Evolutionary conservation across 2,888 invertebrate species (phyloP), one percentile per base, ranked within the genome.

Genomic region (Mongoloraphidia duomilia): DNA sequence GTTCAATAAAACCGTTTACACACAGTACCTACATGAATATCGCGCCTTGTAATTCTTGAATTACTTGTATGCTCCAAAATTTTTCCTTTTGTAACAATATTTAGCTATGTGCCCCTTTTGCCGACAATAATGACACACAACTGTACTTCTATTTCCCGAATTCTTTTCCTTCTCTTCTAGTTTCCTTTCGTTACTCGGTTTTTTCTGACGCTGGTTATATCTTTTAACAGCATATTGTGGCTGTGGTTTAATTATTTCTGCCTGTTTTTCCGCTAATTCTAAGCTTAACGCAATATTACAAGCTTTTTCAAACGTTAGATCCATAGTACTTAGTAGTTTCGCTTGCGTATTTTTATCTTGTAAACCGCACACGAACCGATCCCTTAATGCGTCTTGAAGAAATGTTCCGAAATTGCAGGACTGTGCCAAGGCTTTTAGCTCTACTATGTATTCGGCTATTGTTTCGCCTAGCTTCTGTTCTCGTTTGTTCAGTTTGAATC

Each of bases 341-440:
- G 43, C 46, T 17, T 53, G 53, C 9, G 52, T 42, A 12, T 17
- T 26, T 45, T 51, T 46, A n/a, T 41, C n/a, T 2, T 12, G 8
- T 10, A 53, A 8, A 2, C 53, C 49, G 48, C 49, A 47, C 2
- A 53, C 53, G 36, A 54, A 45, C 33, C 44, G n/a, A 34, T 54
- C 52, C 3, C 47, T 37, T 26, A 54, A 35, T n/a, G 49, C 51
- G 9, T 51, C 51, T 13, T 54, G 41, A 13, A 52, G 35, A 14
- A 52, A 52, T 10, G 12, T 8, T 2, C 39, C 40, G 41, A 53
- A 53, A 2, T 52, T 44, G 40, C 53, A 53, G 2, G 44, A 38
- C 13, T 14, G 44, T 34, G 52, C 50, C 11, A 50, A 34, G 9
- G 37, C 44, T 11, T 44, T 34, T 13, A 54, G 36, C 14, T 49